Evolutionary conservation across 2,797 vertebrate genomes (phyloP), one percentile per base, ranked within the genome.

Genomic region (Sibirionetta formosa): DNA sequence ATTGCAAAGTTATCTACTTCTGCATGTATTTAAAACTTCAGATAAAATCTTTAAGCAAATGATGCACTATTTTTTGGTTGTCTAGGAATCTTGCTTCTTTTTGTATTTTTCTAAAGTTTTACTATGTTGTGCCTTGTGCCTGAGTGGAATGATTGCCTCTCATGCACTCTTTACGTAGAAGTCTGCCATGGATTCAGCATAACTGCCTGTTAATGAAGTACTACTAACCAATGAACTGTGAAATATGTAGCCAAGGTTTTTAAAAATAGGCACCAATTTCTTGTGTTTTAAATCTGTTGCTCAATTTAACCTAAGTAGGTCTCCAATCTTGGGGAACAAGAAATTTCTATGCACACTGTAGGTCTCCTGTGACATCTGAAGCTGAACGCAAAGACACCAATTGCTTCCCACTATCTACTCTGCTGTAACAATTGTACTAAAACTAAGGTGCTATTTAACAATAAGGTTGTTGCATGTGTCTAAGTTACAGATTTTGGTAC

Each of bases 161-260:
- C 15, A 36, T 22, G 23, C 4, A 9, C 19, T 56, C 11, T 66
- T 86, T 58, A 60, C 18, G 40, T 7, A 36, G 65, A 81, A 14
- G 14, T 88, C 35, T 83, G 16, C 40, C 44, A 61, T 48, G n/a
- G 22, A 11, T n/a, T 89, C 83, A 82, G 13, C 29, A 31, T 66
- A 82, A 84, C 56, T 54, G 57, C 35, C 64, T 72, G 16, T 50
- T 94, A 93, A 91, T 88, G 56, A 81, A 48, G 61, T 27, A 85
- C n/a, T 5, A 13, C 29, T 71, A 86, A 54, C 24, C 76, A 81
- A 58, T 20, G 66, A 63, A 60, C n/a, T 60, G 17, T 17, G 57
- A 93, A 33, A 5, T 63, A 17, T 31, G 11, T 50, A 80, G 64
- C 38, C 33, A 51, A 50, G 9, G 8, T 9, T 72, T 88, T 65